Percentiles rank a stretch among this genome's conserved stretches.
Conservation (phyloP, 23 tunicate species). For the Diplosoma virens region DNA sequence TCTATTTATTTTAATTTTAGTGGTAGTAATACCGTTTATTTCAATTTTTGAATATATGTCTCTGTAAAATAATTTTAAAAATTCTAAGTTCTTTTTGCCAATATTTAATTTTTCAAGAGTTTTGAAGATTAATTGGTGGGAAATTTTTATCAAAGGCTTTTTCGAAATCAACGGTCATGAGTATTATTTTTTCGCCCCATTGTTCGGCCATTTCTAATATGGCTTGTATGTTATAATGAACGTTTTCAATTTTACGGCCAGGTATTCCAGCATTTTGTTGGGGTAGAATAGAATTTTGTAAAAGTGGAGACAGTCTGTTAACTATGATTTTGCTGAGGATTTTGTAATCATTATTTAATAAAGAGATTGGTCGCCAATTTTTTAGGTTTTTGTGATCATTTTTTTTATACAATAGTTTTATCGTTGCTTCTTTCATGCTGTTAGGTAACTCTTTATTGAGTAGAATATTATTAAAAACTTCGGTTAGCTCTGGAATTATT, state of each 20-base stretch:
- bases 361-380: slow-evolving; percentile 50
- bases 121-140: slow-evolving; percentile 5
- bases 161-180: background rate
- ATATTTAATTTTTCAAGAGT: background rate
- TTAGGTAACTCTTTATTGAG: background rate
- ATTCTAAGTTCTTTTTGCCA: background rate
- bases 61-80: background rate
- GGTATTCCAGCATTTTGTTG: slow-evolving; percentile 6
- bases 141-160: slow-evolving; percentile 18
- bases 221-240: background rate
- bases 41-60: background rate
- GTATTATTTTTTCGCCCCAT: background rate
- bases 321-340: background rate
- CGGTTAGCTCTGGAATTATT: background rate
- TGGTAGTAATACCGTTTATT: slow-evolving; percentile 8
- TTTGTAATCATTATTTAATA: slow-evolving; percentile 35
- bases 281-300: background rate
- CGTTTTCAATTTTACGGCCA: background rate
- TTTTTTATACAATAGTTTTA: background rate
- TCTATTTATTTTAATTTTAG: background rate
- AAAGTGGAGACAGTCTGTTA: background rate
- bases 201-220: background rate
- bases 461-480: background rate
- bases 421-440: background rate
- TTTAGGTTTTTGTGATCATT: background rate